A percentile compares a stretch with the other conserved stretches of the same genome.
Conservation (phyloP, 1,140 invertebrate species). For the Drosophila watanabei region DNA sequence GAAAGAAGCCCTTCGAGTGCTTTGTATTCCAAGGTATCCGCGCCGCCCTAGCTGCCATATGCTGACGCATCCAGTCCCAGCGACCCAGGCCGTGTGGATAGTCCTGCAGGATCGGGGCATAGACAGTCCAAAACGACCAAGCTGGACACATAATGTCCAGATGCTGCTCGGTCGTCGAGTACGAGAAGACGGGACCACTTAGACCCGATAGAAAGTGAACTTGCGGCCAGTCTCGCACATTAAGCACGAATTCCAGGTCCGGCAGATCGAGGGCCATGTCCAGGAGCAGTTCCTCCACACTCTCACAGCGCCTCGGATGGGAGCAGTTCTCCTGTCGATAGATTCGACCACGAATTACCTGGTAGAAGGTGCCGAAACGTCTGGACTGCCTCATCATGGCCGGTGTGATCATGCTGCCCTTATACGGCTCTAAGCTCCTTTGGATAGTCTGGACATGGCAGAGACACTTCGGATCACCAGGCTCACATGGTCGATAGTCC, state of each 20-base stretch:
- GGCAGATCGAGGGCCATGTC: constrained; percentile 90
- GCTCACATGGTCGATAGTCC: constrained; percentile 40
- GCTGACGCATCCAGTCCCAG: constrained; percentile 94
- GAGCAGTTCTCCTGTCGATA: constrained; percentile 95
- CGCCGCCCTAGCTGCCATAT: constrained; percentile 89
- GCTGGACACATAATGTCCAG: constrained; percentile 98
- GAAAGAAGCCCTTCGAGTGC: constrained; percentile 92
- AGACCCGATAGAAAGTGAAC: constrained; percentile 65
- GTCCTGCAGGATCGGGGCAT: constrained; percentile 96
- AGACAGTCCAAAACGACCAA: constrained; percentile 97
- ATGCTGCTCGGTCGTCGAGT: constrained; percentile 95
- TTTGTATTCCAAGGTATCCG: constrained; percentile 93
- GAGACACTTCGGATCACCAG: constrained; percentile 86
- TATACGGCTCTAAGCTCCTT: constrained; percentile 90
- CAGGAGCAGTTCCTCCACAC: constrained; percentile 95
- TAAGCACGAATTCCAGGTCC: constrained; percentile 95
- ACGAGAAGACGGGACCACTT: constrained; percentile 94
- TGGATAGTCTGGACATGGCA: constrained; percentile 89
- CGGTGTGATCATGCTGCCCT: constrained; percentile 88
- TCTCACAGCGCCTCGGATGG: constrained; percentile 96
- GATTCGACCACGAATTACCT: constrained; percentile 90
- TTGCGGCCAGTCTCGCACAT: constrained; percentile 97
- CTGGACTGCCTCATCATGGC: constrained; percentile 88
- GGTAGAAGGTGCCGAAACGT: constrained; percentile 91
- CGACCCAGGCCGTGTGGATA: constrained; percentile 96